phyloP scores from a whole-genome alignment of 2,797 vertebrate genomes.

The Epinephelus awoara region DNA sequence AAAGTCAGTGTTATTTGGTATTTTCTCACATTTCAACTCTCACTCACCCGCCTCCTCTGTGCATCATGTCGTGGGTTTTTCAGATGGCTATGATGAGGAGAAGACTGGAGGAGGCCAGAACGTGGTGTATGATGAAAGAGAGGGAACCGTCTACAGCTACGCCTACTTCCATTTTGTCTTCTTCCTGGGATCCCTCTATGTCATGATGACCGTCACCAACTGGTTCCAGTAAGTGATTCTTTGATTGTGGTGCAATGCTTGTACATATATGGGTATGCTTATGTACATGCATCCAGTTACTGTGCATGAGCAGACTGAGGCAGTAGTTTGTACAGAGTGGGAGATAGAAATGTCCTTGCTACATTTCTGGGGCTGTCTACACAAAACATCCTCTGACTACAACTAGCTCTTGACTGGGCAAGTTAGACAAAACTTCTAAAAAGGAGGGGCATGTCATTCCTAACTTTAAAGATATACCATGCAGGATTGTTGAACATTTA shows the following conservation, averaged over 20 bases:
- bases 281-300: background rate
- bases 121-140: conserved; percentile 93
- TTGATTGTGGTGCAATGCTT: background rate
- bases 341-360: background rate
- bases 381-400: too few relatives aligned
- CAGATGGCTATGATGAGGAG: conserved; percentile 84
- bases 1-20: background rate
- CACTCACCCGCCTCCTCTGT: conserved; percentile 38
- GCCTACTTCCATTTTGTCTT: conserved; percentile 96
- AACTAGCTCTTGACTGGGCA: too few relatives aligned
- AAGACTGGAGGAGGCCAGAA: conserved; percentile 87
- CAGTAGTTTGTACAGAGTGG: background rate
- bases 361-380: background rate
- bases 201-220: conserved; percentile 99
- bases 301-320: background rate
- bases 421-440: too few relatives aligned
- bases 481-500: too few relatives aligned
- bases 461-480: too few relatives aligned
- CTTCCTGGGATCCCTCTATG: conserved; percentile 96
- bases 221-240: conserved; percentile 96
- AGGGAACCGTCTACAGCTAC: conserved; percentile 92
- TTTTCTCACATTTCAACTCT: background rate
- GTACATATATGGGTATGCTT: background rate
- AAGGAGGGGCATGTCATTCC: too few relatives aligned
- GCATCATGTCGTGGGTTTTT: conserved; percentile 57